Conservation (phyloP, 2,888 invertebrate genomes). For the Drosophila helvetica region DNA sequence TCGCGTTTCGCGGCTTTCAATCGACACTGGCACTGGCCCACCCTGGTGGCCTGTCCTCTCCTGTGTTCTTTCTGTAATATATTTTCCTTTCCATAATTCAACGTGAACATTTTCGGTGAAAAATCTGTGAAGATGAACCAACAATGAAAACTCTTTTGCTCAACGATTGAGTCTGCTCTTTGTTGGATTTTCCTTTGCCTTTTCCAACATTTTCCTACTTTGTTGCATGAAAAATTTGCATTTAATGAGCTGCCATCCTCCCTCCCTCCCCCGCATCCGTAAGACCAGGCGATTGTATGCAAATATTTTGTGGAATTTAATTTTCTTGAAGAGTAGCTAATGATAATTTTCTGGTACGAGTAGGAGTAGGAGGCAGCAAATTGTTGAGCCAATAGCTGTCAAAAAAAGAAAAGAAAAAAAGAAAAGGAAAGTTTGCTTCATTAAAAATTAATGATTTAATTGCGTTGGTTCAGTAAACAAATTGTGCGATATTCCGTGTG, state of each 20-base stretch:
- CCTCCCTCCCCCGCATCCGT: background rate
- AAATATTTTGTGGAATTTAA: conserved; percentile 62
- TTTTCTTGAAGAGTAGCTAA: conserved; percentile 44
- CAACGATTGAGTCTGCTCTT: conserved; percentile 19
- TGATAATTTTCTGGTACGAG: conserved; percentile 48
- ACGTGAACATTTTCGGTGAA: background rate
- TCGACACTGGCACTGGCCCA: conserved; percentile 36
- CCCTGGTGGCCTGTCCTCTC: conserved; percentile 10
- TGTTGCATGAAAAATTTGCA: conserved; percentile 67
- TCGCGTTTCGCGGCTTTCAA: conserved; percentile 68
- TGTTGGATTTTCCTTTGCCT: background rate
- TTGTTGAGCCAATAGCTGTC: conserved; percentile 42
- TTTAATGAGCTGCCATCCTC: conserved; percentile 60
- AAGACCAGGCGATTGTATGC: conserved; percentile 56
- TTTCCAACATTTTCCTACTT: conserved; percentile 47
- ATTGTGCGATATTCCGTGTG: background rate
- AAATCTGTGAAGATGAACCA: background rate
- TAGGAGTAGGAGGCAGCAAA: conserved; percentile 21
- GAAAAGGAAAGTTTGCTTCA: conserved; percentile 37
- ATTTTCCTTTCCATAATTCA: conserved; percentile 13
- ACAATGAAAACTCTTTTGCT: conserved; percentile 12
- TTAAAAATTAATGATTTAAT: conserved; percentile 18
- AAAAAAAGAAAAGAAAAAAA: conserved; percentile 30
- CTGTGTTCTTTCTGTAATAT: conserved; percentile 13
- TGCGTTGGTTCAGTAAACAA: conserved; percentile 6